Conservation (phyloP, 2,888 invertebrate species). For the Diplolepis rosae region DNA sequence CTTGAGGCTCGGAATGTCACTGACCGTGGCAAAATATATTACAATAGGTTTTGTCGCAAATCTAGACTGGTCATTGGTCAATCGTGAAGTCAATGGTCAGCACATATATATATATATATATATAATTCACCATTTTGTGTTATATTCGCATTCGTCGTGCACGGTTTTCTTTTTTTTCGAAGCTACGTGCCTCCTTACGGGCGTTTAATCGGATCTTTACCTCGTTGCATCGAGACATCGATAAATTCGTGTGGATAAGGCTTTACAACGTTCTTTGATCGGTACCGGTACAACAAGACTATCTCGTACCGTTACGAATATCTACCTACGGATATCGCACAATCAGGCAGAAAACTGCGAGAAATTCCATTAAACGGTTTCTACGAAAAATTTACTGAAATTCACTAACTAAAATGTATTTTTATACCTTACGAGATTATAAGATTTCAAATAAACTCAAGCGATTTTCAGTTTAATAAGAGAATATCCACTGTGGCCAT, state of each 20-base stretch:
- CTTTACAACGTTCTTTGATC: conserved; percentile 28
- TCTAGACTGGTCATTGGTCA: neutral
- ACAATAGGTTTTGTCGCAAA: too few relatives aligned
- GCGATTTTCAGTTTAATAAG: too few relatives aligned
- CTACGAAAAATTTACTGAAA: neutral
- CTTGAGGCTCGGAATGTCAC: too few relatives aligned
- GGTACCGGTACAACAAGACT: conserved; percentile 16
- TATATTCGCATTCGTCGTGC: neutral
- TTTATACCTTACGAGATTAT: too few relatives aligned
- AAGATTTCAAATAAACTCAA: too few relatives aligned
- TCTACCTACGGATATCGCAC: conserved; percentile 22
- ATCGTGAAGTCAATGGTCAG: neutral
- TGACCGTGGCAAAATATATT: too few relatives aligned
- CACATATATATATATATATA: neutral
- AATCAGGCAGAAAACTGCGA: conserved; percentile 3
- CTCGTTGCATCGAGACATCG: neutral
- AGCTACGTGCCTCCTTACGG: neutral
- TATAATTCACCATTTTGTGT: neutral
- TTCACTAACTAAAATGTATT: neutral
- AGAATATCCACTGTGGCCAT: too few relatives aligned
- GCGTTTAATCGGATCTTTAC: conserved; percentile 9
- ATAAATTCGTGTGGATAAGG: conserved; percentile 30
- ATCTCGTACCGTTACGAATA: conserved; percentile 30
- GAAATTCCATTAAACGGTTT: neutral
- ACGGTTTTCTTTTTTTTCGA: neutral